Evolutionary conservation across 2,797 vertebrate species (phyloP), one percentile per base, ranked within the genome.

Genomic region (Garrulus glandarius): DNA sequence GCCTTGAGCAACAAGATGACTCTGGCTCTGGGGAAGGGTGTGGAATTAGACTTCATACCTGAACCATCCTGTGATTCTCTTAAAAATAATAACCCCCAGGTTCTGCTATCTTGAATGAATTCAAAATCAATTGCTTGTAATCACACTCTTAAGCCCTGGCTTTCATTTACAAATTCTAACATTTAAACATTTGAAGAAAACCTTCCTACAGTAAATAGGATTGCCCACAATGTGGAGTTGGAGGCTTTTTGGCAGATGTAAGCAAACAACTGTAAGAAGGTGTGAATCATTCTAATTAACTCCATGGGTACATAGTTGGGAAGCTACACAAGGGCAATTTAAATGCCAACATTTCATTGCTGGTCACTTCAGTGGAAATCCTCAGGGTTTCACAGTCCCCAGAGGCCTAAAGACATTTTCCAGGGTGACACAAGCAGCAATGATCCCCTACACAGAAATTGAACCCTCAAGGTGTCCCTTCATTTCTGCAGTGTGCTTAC

Each of bases 241-340:
- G 52, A 75, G 44, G 15, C 29, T 71, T 83, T 89, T 83, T 77
- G 60, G 83, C 89, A 96, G 56, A 72, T 65, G 9, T 39, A 85
- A 82, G 70, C 41, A 71, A 84, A 68, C 36, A 11, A 89, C 34
- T 20, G 4, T 21, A 82, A 71, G 60, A 57, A 90, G 70, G 89
- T 91, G 83, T 93, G 80, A 95, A 93, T 55, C 75, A 46, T 87
- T 88, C 75, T 90, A 91, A 95, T 87, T 92, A 93, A 88, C 89
- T 97, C 72, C 74, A 39, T 18, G 63, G 52, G 59, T 64, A 47
- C 59, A n/a, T 27, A 86, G 64, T 65, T 41, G 83, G 83, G 72
- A 79, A 87, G 46, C 21, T 37, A 52, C 24, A 84, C 47, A 59
- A 90, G 43, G 56, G 69, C 78, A 95, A 70, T 85, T 89, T 47